phyloP scores from a whole-genome alignment of 2,797 vertebrate species.

The Xerus rutilus region DNA sequence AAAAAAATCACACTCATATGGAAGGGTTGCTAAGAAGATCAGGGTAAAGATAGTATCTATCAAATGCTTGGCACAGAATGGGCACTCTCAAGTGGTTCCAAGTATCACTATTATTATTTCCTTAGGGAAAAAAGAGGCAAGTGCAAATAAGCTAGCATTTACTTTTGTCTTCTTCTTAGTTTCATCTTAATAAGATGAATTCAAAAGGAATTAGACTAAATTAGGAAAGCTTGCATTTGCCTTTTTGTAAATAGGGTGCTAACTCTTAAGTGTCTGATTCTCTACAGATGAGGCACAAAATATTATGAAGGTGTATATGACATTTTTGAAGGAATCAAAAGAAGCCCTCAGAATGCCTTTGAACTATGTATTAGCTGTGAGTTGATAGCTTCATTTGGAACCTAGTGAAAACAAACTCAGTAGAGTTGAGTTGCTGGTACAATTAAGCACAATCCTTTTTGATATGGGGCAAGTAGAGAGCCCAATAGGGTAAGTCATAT shows the following conservation, averaged over 20 bases:
- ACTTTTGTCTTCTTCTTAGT: not conserved
- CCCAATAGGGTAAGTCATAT: not conserved
- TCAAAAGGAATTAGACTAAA: conserved; percentile 22
- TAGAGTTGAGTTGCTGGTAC: not conserved
- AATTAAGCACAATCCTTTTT: not conserved
- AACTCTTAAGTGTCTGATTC: not conserved
- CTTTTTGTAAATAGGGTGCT: not conserved
- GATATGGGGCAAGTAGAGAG: not conserved
- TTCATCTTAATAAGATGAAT: conserved; percentile 19
- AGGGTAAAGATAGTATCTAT: not conserved
- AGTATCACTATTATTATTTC: not conserved
- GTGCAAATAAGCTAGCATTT: not conserved
- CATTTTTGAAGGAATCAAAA: not conserved
- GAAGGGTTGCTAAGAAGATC: too few relatives aligned
- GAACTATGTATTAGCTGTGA: not conserved
- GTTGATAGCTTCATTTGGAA: not conserved
- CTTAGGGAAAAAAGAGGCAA: not conserved
- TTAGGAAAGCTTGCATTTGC: conserved; percentile 36
- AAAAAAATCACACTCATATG: not conserved
- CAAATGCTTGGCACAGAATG: not conserved
- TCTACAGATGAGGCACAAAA: not conserved
- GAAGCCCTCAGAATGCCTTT: not conserved
- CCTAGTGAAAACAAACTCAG: not conserved
- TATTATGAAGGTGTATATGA: not conserved
- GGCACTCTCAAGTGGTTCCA: not conserved